Percentiles rank a stretch among this genome's conserved stretches.
phyloP scores from a whole-genome alignment of 1,140 invertebrate species.

The Ceratosolen fusciceps region DNA sequence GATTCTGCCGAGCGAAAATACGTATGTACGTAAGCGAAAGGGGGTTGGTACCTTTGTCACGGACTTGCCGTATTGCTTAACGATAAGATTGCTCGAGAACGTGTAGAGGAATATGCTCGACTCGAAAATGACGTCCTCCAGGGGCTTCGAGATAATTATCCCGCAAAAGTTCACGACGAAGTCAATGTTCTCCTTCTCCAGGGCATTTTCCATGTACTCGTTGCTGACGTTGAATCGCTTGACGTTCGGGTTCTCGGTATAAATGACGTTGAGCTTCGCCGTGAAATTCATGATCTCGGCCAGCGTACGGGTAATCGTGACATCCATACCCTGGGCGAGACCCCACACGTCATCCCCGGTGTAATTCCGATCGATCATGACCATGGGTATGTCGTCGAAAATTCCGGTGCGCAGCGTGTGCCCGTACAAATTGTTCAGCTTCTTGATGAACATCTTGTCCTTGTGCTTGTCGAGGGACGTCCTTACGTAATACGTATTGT shows the following conservation, averaged over 20 bases:
- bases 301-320: not conserved
- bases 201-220: not conserved
- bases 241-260: not conserved
- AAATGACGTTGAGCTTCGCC: not conserved
- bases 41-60: not conserved
- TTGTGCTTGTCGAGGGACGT: not conserved
- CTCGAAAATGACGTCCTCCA: conserved; percentile 17
- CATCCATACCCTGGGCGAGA: conserved; percentile 26
- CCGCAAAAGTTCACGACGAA: conserved; percentile 34
- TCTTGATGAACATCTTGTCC: not conserved
- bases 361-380: conserved; percentile 19
- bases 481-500: not conserved
- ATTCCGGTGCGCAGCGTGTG: not conserved
- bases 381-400: conserved; percentile 6
- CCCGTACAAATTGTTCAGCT: conserved; percentile 12
- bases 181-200: conserved; percentile 12
- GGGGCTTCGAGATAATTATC: not conserved
- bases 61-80: conserved; percentile 27
- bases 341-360: not conserved
- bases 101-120: conserved; percentile 16
- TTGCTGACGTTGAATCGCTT: conserved; percentile 11
- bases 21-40: too few species aligned
- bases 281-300: conserved; percentile 24
- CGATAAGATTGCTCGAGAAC: conserved; percentile 13
- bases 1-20: too few species aligned